Evolutionary conservation across 2,797 vertebrate genomes (phyloP), one percentile per base, ranked within the genome.

Genomic region (Buceros bicornis): DNA sequence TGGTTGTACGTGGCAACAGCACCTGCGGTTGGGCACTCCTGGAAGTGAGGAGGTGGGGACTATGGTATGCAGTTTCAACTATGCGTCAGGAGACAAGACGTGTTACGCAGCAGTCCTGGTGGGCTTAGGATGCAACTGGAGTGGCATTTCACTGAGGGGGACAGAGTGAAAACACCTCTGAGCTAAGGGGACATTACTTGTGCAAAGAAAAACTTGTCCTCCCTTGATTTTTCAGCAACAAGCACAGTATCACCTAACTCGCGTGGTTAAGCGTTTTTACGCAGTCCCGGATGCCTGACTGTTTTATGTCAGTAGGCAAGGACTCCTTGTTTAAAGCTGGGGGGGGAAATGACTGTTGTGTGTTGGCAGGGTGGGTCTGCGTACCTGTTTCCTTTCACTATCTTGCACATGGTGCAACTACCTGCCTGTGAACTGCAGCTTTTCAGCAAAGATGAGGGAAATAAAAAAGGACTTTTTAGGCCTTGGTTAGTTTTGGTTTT

Each of bases 361-460:
- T 8, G 42, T 18, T 40, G 51, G 40, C 2, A 24, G 40, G 40
- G 57, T 13, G 45, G 42, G 8, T 21, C 31, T 15, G 5, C 4
- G 5, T 8, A 2, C 22, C 62, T 1, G 0, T 2, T 21, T 4
- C 6, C 25, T 20, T 16, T 19, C 21, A 3, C 2, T 3, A 3
- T 10, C 48, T 37, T 1, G 1, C 8, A 7, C 0, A 0, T 8
- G 35, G 19, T 14, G 40, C 45, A 20, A 16, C 28, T 5, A 11
- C 45, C 16, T 11, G 37, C 48, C 28, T 47, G 80, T 2, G 1
- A 22, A 5, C 45, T 8, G 50, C 5, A 3, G 45, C 12, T 24
- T 35, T 14, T 2, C 43, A 4, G 65, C 33, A 21, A 15, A 5
- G 18, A 12, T 2, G 16, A 57, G 40, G 17, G 45, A 11, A 11